Conservation (phyloP, 2,888 invertebrate genomes). For the Clusia tigrina region DNA sequence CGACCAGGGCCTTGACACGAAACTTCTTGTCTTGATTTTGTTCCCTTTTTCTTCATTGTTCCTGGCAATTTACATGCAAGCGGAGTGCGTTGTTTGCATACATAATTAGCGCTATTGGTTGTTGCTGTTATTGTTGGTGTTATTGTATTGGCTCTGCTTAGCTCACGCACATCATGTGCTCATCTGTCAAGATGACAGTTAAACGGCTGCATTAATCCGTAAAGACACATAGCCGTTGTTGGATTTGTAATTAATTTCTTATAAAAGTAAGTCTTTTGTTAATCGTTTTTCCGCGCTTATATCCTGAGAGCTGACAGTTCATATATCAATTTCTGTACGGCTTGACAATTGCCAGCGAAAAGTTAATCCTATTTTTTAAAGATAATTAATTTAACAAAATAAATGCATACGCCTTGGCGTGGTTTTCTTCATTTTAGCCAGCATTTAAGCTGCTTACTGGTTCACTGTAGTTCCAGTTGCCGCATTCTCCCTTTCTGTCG, state of each 20-base stretch:
- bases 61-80: constrained; percentile 19
- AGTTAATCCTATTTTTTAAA: constrained; percentile 22
- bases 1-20: neutral
- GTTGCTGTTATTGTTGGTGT: constrained; percentile 28
- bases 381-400: constrained; percentile 18
- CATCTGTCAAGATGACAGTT: constrained; percentile 29
- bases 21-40: neutral
- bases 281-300: neutral
- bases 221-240: constrained; percentile 13
- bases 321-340: constrained; percentile 23
- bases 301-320: constrained; percentile 25
- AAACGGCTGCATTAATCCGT: constrained; percentile 18
- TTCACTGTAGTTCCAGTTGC: neutral
- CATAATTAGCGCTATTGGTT: constrained; percentile 53
- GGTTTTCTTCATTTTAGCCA: neutral
- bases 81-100: constrained; percentile 47
- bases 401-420: constrained; percentile 22
- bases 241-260: neutral
- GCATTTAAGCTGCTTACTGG: neutral
- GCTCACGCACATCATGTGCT: constrained; percentile 23
- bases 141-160: constrained; percentile 10
- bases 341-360: constrained; percentile 20
- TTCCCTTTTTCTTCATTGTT: neutral
- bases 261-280: neutral
- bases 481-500: neutral